Percentiles rank a stretch among this genome's conserved stretches.
phyloP scores from a whole-genome alignment of 2,888 invertebrate species.

The Globia sparganii region DNA sequence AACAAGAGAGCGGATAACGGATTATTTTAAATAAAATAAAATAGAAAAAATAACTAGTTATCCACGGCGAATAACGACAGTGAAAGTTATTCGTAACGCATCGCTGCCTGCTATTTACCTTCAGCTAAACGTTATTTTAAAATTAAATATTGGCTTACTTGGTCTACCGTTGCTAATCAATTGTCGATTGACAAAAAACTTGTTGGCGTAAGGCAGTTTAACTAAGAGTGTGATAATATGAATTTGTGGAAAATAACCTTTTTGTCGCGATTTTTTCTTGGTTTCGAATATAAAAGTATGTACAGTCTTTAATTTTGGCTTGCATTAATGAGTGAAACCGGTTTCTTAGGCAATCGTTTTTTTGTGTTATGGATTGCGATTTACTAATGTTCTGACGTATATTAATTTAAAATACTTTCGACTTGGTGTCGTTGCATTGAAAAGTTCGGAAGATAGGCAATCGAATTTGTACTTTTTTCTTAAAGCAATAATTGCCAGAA shows the following conservation, averaged over 20 bases:
- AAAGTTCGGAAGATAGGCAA: background rate
- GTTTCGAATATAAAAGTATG: constrained; percentile 18
- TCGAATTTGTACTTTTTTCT: background rate
- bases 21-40: constrained; percentile 62
- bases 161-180: constrained; percentile 72
- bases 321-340: constrained; percentile 48
- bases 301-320: constrained; percentile 16
- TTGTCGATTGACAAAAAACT: constrained; percentile 62
- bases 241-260: constrained; percentile 55
- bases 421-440: background rate
- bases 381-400: constrained; percentile 30
- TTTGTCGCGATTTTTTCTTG: constrained; percentile 34
- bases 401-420: constrained; percentile 36
- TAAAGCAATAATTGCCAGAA: background rate
- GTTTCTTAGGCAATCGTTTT: constrained; percentile 49
- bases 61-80: constrained; percentile 76
- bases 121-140: constrained; percentile 71
- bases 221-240: constrained; percentile 56
- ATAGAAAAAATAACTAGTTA: constrained; percentile 69
- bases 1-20: constrained; percentile 67
- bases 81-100: constrained; percentile 80
- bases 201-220: constrained; percentile 56
- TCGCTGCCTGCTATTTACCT: constrained; percentile 70
- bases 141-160: constrained; percentile 79
- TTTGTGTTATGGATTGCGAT: constrained; percentile 14